These are phyloP conservation scores for Hemistola chrysoprasaria DNA, from an alignment of 2,888 invertebrate genomes.

Conservation along the genomic window DNA sequence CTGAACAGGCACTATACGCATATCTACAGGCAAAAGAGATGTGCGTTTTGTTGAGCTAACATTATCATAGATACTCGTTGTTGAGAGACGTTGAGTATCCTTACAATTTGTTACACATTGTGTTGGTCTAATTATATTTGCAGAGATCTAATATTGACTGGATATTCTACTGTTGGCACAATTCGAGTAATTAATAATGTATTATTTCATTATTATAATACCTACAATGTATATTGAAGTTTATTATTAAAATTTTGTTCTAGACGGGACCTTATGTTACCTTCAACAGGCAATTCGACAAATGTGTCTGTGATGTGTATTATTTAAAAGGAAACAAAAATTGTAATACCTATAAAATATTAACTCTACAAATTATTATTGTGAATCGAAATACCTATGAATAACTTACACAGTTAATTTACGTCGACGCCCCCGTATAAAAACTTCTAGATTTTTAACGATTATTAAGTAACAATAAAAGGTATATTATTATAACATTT, in stretches of 20 bases:
- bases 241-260: background rate
- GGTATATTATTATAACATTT: slow-evolving; percentile 40
- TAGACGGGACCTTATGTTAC: background rate
- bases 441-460: slow-evolving; percentile 57
- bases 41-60: too few species aligned
- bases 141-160: slow-evolving; percentile 27
- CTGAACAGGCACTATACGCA: too few species aligned
- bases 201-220: slow-evolving; percentile 3
- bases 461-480: slow-evolving; percentile 73
- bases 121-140: background rate
- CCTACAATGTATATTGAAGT: slow-evolving; percentile 1
- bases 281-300: slow-evolving; percentile 25
- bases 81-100: too few species aligned
- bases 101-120: too few species aligned
- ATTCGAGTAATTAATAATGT: slow-evolving; percentile 19
- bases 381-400: slow-evolving; percentile 31
- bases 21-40: too few species aligned
- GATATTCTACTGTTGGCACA: slow-evolving; percentile 42
- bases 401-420: slow-evolving; percentile 36
- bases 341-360: slow-evolving; percentile 1
- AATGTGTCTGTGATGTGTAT: slow-evolving; percentile 40
- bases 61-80: too few species aligned
- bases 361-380: slow-evolving; percentile 26
- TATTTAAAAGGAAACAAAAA: slow-evolving; percentile 26
- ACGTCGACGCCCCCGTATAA: slow-evolving; percentile 55